Conservation (phyloP, 2,113 vertebrate species). For the Chauna torquata region DNA sequence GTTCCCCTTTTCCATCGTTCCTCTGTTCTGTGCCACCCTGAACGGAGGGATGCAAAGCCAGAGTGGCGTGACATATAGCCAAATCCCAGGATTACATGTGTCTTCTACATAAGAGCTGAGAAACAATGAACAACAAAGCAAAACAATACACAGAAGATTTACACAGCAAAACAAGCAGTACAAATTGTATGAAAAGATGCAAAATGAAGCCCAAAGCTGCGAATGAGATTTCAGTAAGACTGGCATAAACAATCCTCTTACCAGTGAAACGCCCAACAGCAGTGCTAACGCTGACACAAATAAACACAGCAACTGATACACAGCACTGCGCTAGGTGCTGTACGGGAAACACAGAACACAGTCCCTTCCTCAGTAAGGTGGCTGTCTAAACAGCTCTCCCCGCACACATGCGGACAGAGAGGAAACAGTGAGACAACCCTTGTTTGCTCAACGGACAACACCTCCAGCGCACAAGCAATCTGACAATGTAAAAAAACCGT, state of each 20-base stretch:
- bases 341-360: fast-evolving
- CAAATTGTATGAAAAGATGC: background rate
- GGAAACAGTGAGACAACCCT: background rate
- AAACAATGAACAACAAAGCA: background rate
- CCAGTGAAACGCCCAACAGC: background rate
- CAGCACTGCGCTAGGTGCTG: background rate
- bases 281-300: background rate
- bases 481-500: background rate
- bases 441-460: background rate
- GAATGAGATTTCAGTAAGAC: background rate
- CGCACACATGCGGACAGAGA: background rate
- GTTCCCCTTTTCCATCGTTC: background rate
- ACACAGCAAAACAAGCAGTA: background rate
- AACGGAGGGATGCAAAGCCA: background rate
- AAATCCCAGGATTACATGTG: background rate
- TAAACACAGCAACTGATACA: background rate
- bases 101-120: background rate
- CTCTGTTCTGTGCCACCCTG: background rate
- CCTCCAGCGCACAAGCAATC: background rate
- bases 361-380: background rate
- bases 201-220: background rate
- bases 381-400: background rate
- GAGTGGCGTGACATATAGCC: background rate
- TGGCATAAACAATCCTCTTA: background rate
- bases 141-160: background rate